Evolutionary conservation across 2,113 vertebrate species (phyloP).

Genomic region (Dromas ardeola): DNA sequence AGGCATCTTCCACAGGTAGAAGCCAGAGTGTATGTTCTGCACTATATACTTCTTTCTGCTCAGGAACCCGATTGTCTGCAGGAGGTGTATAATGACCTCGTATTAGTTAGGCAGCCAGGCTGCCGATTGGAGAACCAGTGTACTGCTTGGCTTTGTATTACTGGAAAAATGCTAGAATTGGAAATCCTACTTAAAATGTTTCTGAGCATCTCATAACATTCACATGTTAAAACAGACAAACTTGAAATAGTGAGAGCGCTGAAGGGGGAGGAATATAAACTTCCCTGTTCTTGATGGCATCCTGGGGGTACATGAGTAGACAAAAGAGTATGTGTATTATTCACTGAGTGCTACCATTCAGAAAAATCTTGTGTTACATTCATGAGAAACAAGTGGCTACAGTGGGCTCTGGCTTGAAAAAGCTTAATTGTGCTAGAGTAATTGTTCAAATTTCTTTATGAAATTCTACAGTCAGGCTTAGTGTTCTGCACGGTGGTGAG

Average conservation of each 20-base stretch:
- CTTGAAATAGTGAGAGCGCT: not conserved
- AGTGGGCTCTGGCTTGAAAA: not conserved
- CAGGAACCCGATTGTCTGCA: not conserved
- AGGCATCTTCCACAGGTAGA: not conserved
- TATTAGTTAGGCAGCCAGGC: not conserved
- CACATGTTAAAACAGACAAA: not conserved
- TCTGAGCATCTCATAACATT: not conserved
- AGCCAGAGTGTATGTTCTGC: not conserved
- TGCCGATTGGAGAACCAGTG: not conserved
- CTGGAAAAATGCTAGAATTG: not conserved
- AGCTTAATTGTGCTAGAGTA: not conserved
- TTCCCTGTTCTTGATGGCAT: not conserved
- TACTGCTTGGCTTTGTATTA: not conserved
- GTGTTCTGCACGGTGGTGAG: not conserved
- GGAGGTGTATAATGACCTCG: not conserved
- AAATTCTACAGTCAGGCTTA: not conserved
- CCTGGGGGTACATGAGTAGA: not conserved
- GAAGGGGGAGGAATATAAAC: not conserved
- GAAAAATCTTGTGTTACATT: not conserved
- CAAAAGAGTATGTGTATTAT: not conserved
- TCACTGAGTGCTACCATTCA: not conserved
- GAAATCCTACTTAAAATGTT: not conserved
- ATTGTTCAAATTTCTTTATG: not conserved
- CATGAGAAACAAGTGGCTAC: not conserved
- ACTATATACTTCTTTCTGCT: not conserved